Conservation (phyloP, 2,888 invertebrate species). For the Thera britannica region DNA sequence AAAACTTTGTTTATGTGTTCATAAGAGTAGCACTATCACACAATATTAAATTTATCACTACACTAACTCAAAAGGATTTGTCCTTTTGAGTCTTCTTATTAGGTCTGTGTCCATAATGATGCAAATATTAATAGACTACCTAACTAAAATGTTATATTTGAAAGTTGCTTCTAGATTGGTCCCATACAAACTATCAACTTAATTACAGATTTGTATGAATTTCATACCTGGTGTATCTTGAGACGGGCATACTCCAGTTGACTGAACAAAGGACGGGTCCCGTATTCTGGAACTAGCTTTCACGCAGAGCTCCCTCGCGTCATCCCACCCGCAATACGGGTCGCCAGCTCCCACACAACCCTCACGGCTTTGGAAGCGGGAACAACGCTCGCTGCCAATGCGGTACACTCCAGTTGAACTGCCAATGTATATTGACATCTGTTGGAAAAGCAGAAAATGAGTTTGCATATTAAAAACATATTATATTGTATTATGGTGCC, state of each 20-base stretch:
- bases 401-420: constrained; percentile 88
- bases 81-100: too few relatives aligned
- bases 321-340: constrained; percentile 98
- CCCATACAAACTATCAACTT: too few relatives aligned
- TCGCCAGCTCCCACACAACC: constrained; percentile 92
- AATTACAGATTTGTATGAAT: not conserved
- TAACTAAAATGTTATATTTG: too few relatives aligned
- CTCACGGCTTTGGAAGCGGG: constrained; percentile 64
- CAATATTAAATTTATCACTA: too few relatives aligned
- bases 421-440: constrained; percentile 91
- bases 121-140: too few relatives aligned
- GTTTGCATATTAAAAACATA: too few relatives aligned
- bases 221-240: constrained; percentile 49
- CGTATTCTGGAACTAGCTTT: constrained; percentile 82
- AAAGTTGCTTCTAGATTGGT: too few relatives aligned
- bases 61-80: too few relatives aligned
- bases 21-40: too few relatives aligned
- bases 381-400: constrained; percentile 91
- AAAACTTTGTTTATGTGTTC: too few relatives aligned
- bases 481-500: too few relatives aligned
- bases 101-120: too few relatives aligned
- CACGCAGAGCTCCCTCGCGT: constrained; percentile 89
- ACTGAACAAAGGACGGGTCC: constrained; percentile 92
- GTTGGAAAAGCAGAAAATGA: constrained; percentile 13
- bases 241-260: constrained; percentile 85